Conservation (phyloP, 2,797 vertebrate species). For the Siniperca obscura region DNA sequence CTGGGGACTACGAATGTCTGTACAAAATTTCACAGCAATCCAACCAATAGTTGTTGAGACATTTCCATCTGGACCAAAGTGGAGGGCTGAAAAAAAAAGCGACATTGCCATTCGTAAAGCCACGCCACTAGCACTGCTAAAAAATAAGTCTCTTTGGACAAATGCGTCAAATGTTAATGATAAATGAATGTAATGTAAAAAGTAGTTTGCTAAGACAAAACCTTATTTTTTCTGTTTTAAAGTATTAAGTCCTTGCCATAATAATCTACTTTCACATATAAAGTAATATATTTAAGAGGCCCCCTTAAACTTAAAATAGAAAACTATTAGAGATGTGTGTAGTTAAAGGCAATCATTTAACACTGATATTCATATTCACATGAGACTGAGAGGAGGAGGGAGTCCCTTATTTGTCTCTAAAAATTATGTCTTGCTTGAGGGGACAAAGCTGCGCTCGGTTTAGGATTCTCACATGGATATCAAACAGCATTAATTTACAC, state of each 20-base stretch:
- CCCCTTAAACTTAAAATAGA: constrained; percentile 45
- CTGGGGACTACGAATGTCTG: not conserved
- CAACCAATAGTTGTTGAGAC: not conserved
- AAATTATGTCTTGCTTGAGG: constrained; percentile 50
- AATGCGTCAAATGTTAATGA: not conserved
- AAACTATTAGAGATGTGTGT: constrained; percentile 43
- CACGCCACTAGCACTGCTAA: not conserved
- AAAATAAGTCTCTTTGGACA: not conserved
- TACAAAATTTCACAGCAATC: not conserved
- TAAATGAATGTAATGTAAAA: not conserved
- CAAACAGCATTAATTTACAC: constrained; percentile 41
- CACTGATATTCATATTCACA: constrained; percentile 35
- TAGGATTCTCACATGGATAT: constrained; percentile 23
- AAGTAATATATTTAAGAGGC: constrained; percentile 22
- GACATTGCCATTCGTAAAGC: not conserved
- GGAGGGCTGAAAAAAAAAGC: not conserved
- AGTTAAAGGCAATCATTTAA: constrained; percentile 59
- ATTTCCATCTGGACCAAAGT: not conserved
- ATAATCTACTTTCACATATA: constrained; percentile 29
- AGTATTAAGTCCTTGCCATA: not conserved
- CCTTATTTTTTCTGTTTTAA: not conserved
- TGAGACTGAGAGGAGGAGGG: constrained; percentile 19
- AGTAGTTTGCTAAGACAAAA: not conserved
- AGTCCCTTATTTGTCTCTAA: constrained; percentile 29
- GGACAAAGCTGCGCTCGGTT: not conserved